A percentile compares a stretch with the other conserved stretches of the same genome.
Evolutionary conservation across 2,113 vertebrate genomes (phyloP).

Genomic region (Hyperoodon ampullatus): DNA sequence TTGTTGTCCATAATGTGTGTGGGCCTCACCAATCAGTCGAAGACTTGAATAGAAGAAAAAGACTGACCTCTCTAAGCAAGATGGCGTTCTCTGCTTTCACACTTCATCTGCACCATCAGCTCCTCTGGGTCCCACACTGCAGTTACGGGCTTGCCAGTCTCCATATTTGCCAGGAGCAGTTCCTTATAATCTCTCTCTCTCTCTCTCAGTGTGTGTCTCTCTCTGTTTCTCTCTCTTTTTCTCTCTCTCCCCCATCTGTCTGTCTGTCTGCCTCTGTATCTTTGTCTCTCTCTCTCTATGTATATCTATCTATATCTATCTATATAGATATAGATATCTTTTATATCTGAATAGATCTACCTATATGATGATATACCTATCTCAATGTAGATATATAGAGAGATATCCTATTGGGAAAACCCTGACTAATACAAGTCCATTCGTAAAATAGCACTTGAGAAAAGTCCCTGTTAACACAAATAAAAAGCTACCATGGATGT

Average conservation of each 20-base stretch:
- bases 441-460: neutral
- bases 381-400: neutral
- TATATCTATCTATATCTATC: neutral
- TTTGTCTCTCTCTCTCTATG: no score
- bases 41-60: neutral
- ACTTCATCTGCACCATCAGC: no score
- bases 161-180: no score
- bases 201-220: neutral
- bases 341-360: neutral
- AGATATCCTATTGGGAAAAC: neutral
- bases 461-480: neutral
- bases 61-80: neutral
- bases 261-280: neutral
- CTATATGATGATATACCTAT: neutral
- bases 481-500: neutral
- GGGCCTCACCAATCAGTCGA: neutral
- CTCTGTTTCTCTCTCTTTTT: neutral
- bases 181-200: neutral
- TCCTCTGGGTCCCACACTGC: neutral
- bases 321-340: neutral
- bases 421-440: neutral
- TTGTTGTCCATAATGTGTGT: neutral
- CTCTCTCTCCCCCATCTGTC: neutral
- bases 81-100: fast-evolving
- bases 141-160: neutral